Conservation (phyloP, 2,797 vertebrate species). For the Pangasius djambal region DNA sequence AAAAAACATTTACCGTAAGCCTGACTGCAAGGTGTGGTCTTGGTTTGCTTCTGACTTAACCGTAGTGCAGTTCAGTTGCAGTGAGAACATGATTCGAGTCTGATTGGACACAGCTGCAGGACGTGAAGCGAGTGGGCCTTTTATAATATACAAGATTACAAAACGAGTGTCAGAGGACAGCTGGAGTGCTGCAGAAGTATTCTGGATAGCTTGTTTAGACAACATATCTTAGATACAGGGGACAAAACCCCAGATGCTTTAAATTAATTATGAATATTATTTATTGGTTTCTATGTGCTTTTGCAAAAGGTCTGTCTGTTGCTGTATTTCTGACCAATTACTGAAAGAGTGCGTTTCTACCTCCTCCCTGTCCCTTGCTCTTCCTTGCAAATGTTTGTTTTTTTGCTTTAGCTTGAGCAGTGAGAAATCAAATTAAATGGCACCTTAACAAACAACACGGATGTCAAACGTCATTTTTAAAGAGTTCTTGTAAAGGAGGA, state of each 20-base stretch:
- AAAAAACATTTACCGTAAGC: not conserved
- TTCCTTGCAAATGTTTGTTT: not conserved
- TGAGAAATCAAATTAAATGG: not conserved
- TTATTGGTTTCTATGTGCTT: not conserved
- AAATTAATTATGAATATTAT: not conserved
- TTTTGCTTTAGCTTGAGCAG: not conserved
- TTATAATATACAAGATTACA: too few relatives aligned
- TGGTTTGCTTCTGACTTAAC: not conserved
- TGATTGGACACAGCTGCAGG: not conserved
- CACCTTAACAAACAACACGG: not conserved
- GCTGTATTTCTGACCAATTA: not conserved
- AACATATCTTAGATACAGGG: not conserved
- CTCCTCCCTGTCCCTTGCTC: not conserved
- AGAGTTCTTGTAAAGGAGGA: not conserved
- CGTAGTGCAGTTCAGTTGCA: not conserved
- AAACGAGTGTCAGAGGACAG: not conserved
- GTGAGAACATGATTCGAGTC: not conserved
- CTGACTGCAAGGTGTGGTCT: not conserved
- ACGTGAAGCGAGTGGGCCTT: not conserved
- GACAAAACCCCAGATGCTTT: not conserved
- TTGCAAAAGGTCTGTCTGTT: not conserved
- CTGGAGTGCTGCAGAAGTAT: not conserved
- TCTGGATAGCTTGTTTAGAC: not conserved
- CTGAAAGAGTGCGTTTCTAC: not conserved
- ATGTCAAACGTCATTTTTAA: not conserved